Evolutionary conservation across 2,888 invertebrate species (phyloP).

Genomic region (Calliphora vomitoria): DNA sequence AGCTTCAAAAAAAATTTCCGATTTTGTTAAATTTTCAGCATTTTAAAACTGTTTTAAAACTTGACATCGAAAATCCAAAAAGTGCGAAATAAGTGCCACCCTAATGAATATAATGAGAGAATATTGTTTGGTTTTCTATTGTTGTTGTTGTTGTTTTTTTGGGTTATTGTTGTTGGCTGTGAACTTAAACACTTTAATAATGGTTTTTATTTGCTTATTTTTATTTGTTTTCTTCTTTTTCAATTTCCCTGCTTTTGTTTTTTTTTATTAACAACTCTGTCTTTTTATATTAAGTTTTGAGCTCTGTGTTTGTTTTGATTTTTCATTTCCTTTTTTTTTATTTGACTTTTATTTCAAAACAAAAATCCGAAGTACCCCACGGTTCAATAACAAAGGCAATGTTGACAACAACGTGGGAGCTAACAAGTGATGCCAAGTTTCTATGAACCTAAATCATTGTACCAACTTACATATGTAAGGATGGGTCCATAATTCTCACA

Average conservation of each 20-base stretch:
- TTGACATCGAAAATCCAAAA: neutral
- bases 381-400: constrained; percentile 11
- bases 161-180: neutral
- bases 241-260: neutral
- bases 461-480: no score
- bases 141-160: no score
- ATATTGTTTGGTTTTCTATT: constrained; percentile 20
- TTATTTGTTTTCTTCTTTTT: constrained; percentile 25
- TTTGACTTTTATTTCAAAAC: neutral
- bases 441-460: no score
- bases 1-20: no score
- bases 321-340: constrained; percentile 19
- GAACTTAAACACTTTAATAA: constrained; percentile 48
- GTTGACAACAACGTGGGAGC: neutral
- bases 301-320: neutral
- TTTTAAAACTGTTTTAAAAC: neutral
- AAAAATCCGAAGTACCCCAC: neutral
- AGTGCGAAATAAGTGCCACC: no score
- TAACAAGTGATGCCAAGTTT: neutral
- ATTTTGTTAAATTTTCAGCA: no score
- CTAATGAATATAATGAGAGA: constrained; percentile 1
- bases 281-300: neutral
- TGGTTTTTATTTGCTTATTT: constrained; percentile 38
- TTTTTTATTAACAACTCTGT: neutral
- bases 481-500: no score